Percentiles rank a stretch among this genome's conserved stretches.
These are phyloP conservation scores for Bergia puertoricense DNA, from an alignment of 92 coral and sea anemone genomes.

Conservation along the genomic window DNA sequence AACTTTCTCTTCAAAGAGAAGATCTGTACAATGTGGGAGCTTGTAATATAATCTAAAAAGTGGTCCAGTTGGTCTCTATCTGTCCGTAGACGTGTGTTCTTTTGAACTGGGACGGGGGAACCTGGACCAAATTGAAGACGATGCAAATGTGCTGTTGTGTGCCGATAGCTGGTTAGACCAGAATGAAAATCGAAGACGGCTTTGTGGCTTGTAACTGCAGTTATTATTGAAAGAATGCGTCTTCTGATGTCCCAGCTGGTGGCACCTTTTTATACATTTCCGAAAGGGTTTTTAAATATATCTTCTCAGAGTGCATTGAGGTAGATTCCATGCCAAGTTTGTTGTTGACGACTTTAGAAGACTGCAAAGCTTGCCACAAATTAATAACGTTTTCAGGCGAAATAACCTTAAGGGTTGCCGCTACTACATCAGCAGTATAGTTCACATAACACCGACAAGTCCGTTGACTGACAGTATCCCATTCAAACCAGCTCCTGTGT, in stretches of 20 bases:
- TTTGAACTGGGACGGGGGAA: slow-evolving; percentile 52
- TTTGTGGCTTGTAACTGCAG: slow-evolving; percentile 24
- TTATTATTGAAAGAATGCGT: slow-evolving; percentile 15
- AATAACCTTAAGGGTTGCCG: slow-evolving; percentile 1
- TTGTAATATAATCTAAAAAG: slow-evolving; percentile 56
- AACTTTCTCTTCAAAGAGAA: slow-evolving; percentile 63
- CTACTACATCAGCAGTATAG: slow-evolving; percentile 22
- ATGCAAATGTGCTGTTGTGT: slow-evolving; percentile 56
- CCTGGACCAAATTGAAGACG: slow-evolving; percentile 60
- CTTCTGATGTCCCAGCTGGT: slow-evolving; percentile 24
- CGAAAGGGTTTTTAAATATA: slow-evolving; percentile 14
- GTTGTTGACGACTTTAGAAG: slow-evolving; percentile 26
- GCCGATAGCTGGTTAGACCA: slow-evolving; percentile 58
- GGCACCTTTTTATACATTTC: slow-evolving; percentile 9
- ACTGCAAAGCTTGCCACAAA: slow-evolving; percentile 26
- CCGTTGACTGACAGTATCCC: slow-evolving; percentile 47
- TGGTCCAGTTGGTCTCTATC: slow-evolving; percentile 61
- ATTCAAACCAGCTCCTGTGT: slow-evolving; percentile 37
- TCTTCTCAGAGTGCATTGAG: background rate
- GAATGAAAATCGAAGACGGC: slow-evolving; percentile 41
- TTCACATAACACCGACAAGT: slow-evolving; percentile 34
- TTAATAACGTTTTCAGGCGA: slow-evolving; percentile 10
- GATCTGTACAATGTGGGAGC: slow-evolving; percentile 66
- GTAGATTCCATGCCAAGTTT: background rate
- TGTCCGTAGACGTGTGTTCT: slow-evolving; percentile 51